Percentiles rank a stretch among this genome's conserved stretches.
Evolutionary conservation across 2,113 vertebrate genomes (phyloP).

Genomic region (Microtus ochrogaster): DNA sequence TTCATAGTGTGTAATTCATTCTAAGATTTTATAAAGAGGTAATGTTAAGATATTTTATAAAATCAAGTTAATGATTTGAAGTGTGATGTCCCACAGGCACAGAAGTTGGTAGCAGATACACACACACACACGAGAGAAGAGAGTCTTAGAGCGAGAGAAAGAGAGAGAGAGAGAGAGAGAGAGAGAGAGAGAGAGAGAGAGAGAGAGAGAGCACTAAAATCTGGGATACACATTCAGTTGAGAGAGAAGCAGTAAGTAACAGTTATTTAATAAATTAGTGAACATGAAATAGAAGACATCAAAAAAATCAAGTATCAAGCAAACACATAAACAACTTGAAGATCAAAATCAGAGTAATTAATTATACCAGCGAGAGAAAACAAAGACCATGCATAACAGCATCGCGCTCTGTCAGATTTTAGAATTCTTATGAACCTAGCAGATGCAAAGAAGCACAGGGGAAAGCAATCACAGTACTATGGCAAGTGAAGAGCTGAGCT

Average conservation of each 20-base stretch:
- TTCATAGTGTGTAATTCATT: neutral
- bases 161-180: neutral
- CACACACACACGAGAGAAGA: neutral
- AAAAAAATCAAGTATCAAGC: neutral
- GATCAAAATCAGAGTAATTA: neutral
- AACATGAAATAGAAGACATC: neutral
- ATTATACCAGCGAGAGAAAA: neutral
- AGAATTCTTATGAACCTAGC: neutral
- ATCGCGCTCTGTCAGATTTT: neutral
- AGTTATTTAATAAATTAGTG: neutral
- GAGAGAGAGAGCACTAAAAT: too few relatives aligned
- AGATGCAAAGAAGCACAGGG: neutral
- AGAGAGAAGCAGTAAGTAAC: neutral
- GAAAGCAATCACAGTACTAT: neutral
- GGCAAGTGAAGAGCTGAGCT: neutral
- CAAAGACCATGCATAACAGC: neutral
- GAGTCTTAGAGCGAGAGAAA: too few relatives aligned
- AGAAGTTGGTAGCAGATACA: neutral
- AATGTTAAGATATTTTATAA: neutral
- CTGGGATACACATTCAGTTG: neutral
- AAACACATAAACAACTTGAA: neutral
- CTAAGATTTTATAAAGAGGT: neutral
- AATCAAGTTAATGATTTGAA: neutral
- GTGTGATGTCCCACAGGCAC: neutral
- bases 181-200: neutral